Percentiles rank a stretch among this genome's conserved stretches.
Conservation (phyloP, 2,113 vertebrate genomes). For the Mormyrus lacerda region DNA sequence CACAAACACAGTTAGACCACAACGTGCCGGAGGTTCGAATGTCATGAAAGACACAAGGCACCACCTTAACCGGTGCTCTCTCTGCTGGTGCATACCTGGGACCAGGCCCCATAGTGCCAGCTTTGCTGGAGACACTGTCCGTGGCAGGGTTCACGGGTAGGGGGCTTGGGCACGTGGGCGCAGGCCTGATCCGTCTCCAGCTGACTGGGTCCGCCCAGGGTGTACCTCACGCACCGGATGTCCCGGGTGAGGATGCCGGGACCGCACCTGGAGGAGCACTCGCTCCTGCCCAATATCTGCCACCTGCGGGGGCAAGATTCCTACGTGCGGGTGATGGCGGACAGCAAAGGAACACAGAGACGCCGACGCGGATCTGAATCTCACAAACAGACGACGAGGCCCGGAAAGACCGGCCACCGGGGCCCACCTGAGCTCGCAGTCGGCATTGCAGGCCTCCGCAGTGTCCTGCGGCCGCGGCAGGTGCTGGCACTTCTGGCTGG, state of each 20-base stretch:
- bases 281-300: constrained; percentile 77
- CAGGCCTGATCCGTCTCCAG: constrained; percentile 69
- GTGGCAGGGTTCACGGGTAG: constrained; percentile 73
- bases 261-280: constrained; percentile 83
- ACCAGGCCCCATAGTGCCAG: constrained; percentile 91
- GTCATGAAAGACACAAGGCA: not conserved
- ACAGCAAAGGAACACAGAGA: not conserved
- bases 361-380: not conserved
- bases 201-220: constrained; percentile 60
- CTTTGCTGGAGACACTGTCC: constrained; percentile 77
- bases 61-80: not conserved
- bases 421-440: constrained; percentile 86
- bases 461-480: constrained; percentile 53
- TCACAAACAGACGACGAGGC: not conserved
- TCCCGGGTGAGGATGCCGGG: constrained; percentile 75
- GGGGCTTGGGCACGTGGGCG: constrained; percentile 68
- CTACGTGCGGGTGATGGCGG: not conserved
- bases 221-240: constrained; percentile 81
- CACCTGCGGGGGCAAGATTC: constrained; percentile 61
- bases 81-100: constrained; percentile 65
- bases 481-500: constrained; percentile 80
- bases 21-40: not conserved
- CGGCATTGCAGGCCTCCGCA: constrained; percentile 75
- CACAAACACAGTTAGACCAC: not conserved
- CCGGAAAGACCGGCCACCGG: not conserved